These are phyloP conservation scores for Thunnus thynnus DNA, from an alignment of 2,113 vertebrate genomes.

Conservation along the genomic window DNA sequence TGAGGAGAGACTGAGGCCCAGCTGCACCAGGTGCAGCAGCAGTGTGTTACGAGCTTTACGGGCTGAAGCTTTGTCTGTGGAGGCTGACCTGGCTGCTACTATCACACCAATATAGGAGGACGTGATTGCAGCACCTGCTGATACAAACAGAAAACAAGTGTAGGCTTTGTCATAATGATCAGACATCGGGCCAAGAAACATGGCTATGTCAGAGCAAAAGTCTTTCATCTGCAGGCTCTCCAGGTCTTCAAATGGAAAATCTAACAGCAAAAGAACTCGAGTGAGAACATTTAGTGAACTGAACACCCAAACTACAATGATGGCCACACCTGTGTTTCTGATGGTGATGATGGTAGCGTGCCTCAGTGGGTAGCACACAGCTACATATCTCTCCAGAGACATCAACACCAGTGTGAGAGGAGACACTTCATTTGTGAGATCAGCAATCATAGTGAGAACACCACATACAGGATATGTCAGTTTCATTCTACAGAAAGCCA, in stretches of 20 bases:
- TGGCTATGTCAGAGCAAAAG: not conserved
- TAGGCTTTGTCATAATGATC: too few species aligned
- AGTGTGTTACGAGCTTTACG: too few species aligned
- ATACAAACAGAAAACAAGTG: too few species aligned
- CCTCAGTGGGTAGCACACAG: too few species aligned
- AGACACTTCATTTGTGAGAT: too few species aligned
- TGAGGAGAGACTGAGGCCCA: constrained; percentile 42
- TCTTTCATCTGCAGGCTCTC: constrained; percentile 32
- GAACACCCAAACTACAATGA: constrained; percentile 61
- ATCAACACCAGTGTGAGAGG: too few species aligned
- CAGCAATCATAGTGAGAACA: constrained; percentile 8
- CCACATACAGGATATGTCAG: constrained; percentile 52
- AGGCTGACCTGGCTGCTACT: constrained; percentile 71
- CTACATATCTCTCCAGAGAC: too few species aligned
- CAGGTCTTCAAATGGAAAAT: not conserved
- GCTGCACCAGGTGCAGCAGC: too few species aligned
- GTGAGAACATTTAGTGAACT: constrained; percentile 15
- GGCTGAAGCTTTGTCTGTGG: constrained; percentile 30
- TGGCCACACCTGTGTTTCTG: constrained; percentile 57
- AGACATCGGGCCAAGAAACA: not conserved
- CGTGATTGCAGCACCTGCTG: constrained; percentile 41
- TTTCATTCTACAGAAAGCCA: not conserved
- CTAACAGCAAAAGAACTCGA: constrained; percentile 21
- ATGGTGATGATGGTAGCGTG: constrained; percentile 39
- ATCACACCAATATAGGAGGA: constrained; percentile 73